phyloP scores from a whole-genome alignment of 1,140 invertebrate species.

The Drosophila fuyamai region DNA sequence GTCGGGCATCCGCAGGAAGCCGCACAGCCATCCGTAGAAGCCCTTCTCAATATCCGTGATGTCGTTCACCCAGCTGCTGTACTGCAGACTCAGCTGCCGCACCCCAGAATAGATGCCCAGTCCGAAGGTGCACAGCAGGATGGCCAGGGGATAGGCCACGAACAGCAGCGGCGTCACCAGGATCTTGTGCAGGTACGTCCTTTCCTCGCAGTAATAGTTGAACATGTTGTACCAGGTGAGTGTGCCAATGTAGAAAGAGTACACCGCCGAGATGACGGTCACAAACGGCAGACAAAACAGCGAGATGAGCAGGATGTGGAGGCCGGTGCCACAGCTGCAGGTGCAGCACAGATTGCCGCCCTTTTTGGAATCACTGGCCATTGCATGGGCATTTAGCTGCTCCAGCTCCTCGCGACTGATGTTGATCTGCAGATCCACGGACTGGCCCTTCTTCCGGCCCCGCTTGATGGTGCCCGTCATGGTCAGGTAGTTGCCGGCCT shows the following conservation, averaged over 20 bases:
- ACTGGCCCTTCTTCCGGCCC: slow-evolving; percentile 90
- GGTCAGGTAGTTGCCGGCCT: slow-evolving; percentile 86
- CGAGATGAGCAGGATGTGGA: slow-evolving; percentile 89
- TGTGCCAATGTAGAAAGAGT: slow-evolving; percentile 91
- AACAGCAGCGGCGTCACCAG: slow-evolving; percentile 89
- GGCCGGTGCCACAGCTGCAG: slow-evolving; percentile 87
- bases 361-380: slow-evolving; percentile 87
- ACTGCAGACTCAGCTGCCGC: slow-evolving; percentile 89
- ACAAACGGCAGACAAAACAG: slow-evolving; percentile 89
- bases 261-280: slow-evolving; percentile 87
- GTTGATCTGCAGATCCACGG: slow-evolving; percentile 89
- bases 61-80: slow-evolving; percentile 89
- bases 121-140: slow-evolving; percentile 88
- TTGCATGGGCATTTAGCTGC: slow-evolving; percentile 87
- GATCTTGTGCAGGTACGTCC: slow-evolving; percentile 87
- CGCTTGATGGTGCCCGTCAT: slow-evolving; percentile 91
- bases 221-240: slow-evolving; percentile 92
- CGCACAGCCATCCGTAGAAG: slow-evolving; percentile 92
- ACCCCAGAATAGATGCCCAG: slow-evolving; percentile 89
- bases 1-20: slow-evolving; percentile 88
- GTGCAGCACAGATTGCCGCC: slow-evolving; percentile 86
- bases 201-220: slow-evolving; percentile 89
- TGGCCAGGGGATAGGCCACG: slow-evolving; percentile 89
- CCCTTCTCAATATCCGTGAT: slow-evolving; percentile 91
- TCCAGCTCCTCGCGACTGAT: slow-evolving; percentile 90